A percentile compares a stretch with the other conserved stretches of the same genome.
These are phyloP conservation scores for Xenopus petersii DNA, from an alignment of 2,797 vertebrate genomes.

Conservation along the genomic window DNA sequence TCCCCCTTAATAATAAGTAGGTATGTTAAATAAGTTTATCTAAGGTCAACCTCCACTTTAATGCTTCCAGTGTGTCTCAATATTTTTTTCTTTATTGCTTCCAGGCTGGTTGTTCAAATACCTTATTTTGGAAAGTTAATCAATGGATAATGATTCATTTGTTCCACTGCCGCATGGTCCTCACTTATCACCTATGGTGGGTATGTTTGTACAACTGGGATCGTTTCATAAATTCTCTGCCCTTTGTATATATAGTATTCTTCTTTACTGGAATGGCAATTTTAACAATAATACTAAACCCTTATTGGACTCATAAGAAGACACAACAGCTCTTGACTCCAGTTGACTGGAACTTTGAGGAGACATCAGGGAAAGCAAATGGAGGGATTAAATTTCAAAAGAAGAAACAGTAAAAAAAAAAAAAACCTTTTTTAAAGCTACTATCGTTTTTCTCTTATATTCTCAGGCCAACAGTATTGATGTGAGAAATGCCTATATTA, in stretches of 20 bases:
- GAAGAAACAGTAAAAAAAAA: slow-evolving; percentile 5
- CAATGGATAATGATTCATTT: slow-evolving; percentile 97
- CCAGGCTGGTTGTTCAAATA: slow-evolving; percentile 80
- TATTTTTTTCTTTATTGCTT: slow-evolving; percentile 31
- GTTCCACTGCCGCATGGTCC: slow-evolving; percentile 95
- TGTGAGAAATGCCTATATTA: no score
- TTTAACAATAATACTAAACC: slow-evolving; percentile 86
- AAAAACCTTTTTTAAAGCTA: no score
- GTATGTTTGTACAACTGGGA: slow-evolving; percentile 77
- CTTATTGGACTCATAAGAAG: slow-evolving; percentile 95
- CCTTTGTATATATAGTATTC: slow-evolving; percentile 64
- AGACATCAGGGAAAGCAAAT: slow-evolving; percentile 42
- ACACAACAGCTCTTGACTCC: slow-evolving; percentile 89
- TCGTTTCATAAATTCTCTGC: slow-evolving; percentile 60
- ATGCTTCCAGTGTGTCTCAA: no score
- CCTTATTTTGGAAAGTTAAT: slow-evolving; percentile 84
- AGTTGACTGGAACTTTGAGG: slow-evolving; percentile 89
- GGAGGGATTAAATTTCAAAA: slow-evolving; percentile 59
- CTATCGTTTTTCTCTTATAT: no score
- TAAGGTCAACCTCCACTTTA: no score
- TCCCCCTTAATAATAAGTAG: no score
- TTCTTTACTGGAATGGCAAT: slow-evolving; percentile 77
- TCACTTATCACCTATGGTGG: slow-evolving; percentile 97
- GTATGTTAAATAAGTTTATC: no score
- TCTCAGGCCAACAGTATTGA: no score